A percentile compares a stretch with the other conserved stretches of the same genome.
These are phyloP conservation scores for Penaeus indicus DNA, from an alignment of 1,140 invertebrate genomes.

Conservation along the genomic window DNA sequence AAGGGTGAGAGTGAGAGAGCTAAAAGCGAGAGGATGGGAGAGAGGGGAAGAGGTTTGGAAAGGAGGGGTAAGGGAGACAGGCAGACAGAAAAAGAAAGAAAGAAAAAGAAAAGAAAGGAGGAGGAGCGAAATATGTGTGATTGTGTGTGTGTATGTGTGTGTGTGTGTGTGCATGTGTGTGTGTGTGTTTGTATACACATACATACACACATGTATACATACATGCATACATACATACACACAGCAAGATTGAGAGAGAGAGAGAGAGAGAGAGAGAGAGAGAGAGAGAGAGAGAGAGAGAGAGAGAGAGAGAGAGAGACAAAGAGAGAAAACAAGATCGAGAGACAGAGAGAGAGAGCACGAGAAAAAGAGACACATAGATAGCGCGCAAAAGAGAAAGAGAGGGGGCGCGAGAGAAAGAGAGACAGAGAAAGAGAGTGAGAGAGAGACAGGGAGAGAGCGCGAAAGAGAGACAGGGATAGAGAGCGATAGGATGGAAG, in stretches of 20 bases:
- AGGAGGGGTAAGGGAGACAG: too few relatives aligned
- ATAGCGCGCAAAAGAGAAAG: too few relatives aligned
- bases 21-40: not conserved
- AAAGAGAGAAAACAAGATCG: not conserved
- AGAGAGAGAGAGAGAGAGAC: not conserved
- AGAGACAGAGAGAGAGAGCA: too few relatives aligned
- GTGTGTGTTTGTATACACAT: too few relatives aligned
- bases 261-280: slow-evolving; percentile 13
- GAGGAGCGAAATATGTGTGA: not conserved
- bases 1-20: too few relatives aligned
- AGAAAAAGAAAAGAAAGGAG: not conserved
- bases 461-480: not conserved
- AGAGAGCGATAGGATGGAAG: not conserved
- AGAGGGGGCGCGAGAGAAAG: too few relatives aligned
- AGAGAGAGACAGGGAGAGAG: not conserved
- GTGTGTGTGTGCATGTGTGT: too few relatives aligned
- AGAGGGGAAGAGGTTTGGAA: not conserved
- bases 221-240: not conserved
- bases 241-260: not conserved
- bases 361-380: too few relatives aligned
- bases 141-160: too few relatives aligned
- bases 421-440: not conserved
- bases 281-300: not conserved
- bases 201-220: not conserved
- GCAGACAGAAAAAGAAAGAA: too few relatives aligned